Evolutionary conservation across 2,888 invertebrate genomes (phyloP).

Genomic region (Drosophila suboccidentalis): DNA sequence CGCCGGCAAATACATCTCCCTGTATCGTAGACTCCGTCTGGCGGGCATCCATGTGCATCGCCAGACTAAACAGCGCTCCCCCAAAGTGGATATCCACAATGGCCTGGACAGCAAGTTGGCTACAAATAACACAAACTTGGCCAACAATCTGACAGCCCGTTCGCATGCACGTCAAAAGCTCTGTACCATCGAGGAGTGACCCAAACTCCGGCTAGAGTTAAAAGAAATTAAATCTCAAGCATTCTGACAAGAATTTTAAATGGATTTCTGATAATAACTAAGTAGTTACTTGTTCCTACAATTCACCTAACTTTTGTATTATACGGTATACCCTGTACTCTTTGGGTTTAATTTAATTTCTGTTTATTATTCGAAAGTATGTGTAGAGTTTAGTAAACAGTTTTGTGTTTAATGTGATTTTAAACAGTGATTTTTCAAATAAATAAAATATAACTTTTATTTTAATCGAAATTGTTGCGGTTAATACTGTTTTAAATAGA

Average conservation of each 20-base stretch:
- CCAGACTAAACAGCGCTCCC: conserved; percentile 52
- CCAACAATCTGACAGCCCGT: conserved; percentile 62
- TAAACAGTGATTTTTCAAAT: conserved; percentile 51
- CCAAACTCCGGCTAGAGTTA: neutral
- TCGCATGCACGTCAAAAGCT: conserved; percentile 66
- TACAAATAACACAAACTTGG: conserved; percentile 27
- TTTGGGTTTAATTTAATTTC: neutral
- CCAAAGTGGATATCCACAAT: conserved; percentile 41
- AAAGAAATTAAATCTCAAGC: conserved; percentile 10
- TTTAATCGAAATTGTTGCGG: neutral
- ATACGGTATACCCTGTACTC: neutral
- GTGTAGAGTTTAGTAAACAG: conserved; percentile 3
- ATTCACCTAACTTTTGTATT: conserved; percentile 17
- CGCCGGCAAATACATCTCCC: conserved; percentile 93
- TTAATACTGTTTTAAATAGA: neutral
- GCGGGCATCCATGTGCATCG: conserved; percentile 87
- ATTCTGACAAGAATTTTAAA: neutral
- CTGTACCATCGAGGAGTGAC: conserved; percentile 82
- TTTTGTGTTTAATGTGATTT: conserved; percentile 52
- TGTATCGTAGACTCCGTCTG: conserved; percentile 90
- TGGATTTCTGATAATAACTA: neutral
- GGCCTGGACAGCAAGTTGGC: conserved; percentile 34
- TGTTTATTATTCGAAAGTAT: neutral
- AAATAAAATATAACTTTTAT: conserved; percentile 26
- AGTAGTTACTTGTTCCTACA: conserved; percentile 42